phyloP scores from a whole-genome alignment of 2,113 vertebrate species.

The Pomatostomus ruficeps region DNA sequence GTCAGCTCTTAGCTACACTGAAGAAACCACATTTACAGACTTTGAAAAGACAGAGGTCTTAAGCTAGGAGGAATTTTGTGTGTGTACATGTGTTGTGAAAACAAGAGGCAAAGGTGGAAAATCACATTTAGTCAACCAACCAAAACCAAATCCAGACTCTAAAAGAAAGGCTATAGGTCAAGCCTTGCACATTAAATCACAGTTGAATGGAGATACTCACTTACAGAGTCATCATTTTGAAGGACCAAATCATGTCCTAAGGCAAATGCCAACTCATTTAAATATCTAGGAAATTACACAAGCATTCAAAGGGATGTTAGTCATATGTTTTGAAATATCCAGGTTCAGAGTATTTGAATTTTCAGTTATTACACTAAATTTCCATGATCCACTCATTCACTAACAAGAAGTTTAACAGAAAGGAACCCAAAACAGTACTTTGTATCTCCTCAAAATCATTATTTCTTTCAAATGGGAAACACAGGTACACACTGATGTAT shows the following conservation, averaged over 20 bases:
- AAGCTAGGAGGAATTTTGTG: background rate
- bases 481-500: background rate
- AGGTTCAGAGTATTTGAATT: background rate
- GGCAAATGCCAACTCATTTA: background rate
- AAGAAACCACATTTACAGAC: background rate
- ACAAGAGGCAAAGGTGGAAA: background rate
- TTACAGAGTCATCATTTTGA: background rate
- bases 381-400: background rate
- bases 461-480: background rate
- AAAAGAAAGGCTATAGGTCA: background rate
- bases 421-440: background rate
- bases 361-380: background rate
- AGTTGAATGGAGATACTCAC: background rate
- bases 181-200: background rate
- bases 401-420: background rate
- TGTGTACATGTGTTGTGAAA: background rate
- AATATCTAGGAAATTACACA: background rate
- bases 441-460: background rate
- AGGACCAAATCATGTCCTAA: background rate
- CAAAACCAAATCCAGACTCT: background rate
- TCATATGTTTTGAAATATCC: background rate
- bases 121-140: background rate
- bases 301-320: background rate
- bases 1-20: background rate
- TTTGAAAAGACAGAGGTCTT: background rate